phyloP scores from a whole-genome alignment of 1,140 invertebrate genomes.

The Muscidifurax raptorellus region DNA sequence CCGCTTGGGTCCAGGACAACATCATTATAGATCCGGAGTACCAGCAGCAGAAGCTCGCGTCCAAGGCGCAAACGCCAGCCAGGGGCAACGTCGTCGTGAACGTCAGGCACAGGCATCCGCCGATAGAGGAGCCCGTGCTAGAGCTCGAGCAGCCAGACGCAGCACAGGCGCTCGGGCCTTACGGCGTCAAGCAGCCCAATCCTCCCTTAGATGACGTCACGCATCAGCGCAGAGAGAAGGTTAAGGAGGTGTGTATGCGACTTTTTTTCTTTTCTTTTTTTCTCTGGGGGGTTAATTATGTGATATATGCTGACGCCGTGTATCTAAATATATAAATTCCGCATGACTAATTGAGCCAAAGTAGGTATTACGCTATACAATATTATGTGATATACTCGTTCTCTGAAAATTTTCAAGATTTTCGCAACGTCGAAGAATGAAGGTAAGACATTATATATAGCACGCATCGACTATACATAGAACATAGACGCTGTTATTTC shows the following conservation, averaged over 20 bases:
- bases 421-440: too few species aligned
- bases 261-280: neutral
- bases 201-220: slow-evolving; percentile 74
- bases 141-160: slow-evolving; percentile 68
- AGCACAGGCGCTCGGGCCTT: slow-evolving; percentile 73
- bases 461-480: too few species aligned
- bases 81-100: slow-evolving; percentile 70
- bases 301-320: neutral
- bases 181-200: slow-evolving; percentile 78
- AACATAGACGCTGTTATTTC: neutral
- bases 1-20: slow-evolving; percentile 69
- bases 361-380: too few species aligned
- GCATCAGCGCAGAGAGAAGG: slow-evolving; percentile 81
- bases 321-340: too few species aligned
- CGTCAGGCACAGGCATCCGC: slow-evolving; percentile 57
- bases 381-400: too few species aligned
- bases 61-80: slow-evolving; percentile 53
- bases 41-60: slow-evolving; percentile 35
- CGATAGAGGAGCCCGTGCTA: slow-evolving; percentile 65
- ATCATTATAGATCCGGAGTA: slow-evolving; percentile 60
- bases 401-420: too few species aligned
- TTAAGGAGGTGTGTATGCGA: slow-evolving; percentile 80
- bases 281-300: too few species aligned
- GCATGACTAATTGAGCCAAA: too few species aligned
- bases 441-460: too few species aligned